Percentiles rank a stretch among this genome's conserved stretches.
phyloP scores from a whole-genome alignment of 2,113 vertebrate genomes.

The Elephas maximus region DNA sequence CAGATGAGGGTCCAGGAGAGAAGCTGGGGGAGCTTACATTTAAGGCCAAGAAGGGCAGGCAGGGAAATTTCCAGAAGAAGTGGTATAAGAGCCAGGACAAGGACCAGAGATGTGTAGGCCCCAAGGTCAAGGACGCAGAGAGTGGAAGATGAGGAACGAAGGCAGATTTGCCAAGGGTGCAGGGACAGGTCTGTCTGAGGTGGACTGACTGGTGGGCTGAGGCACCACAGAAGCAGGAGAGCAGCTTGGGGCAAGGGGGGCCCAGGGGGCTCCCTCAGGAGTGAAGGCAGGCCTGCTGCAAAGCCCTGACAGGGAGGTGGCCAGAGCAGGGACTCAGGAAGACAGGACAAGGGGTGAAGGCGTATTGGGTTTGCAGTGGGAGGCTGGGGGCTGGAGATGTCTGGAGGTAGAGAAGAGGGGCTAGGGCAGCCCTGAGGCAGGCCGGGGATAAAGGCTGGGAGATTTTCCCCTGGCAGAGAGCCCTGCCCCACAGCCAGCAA shows the following conservation, averaged over 20 bases:
- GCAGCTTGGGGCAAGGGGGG: no score
- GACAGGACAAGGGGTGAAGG: background rate
- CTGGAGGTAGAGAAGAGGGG: background rate
- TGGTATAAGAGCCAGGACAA: background rate
- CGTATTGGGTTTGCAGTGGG: no score
- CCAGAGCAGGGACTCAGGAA: background rate
- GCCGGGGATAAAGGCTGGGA: background rate
- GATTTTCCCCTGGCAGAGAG: background rate
- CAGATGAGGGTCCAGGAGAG: background rate
- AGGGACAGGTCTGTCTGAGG: no score
- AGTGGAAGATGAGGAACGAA: background rate
- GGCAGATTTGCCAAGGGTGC: background rate
- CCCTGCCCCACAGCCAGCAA: background rate
- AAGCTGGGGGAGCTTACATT: background rate
- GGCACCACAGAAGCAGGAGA: background rate
- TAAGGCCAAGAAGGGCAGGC: background rate
- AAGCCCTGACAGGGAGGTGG: background rate
- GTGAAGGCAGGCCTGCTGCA: background rate
- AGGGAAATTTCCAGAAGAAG: background rate
- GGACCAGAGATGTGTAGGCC: background rate
- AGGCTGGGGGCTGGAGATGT: background rate
- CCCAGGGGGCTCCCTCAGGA: background rate
- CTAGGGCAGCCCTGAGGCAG: no score
- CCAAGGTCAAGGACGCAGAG: background rate
- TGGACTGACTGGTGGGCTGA: no score